Percentiles rank a stretch among this genome's conserved stretches.
Evolutionary conservation across 2,797 vertebrate genomes (phyloP).

Genomic region (Fundulus diaphanus): DNA sequence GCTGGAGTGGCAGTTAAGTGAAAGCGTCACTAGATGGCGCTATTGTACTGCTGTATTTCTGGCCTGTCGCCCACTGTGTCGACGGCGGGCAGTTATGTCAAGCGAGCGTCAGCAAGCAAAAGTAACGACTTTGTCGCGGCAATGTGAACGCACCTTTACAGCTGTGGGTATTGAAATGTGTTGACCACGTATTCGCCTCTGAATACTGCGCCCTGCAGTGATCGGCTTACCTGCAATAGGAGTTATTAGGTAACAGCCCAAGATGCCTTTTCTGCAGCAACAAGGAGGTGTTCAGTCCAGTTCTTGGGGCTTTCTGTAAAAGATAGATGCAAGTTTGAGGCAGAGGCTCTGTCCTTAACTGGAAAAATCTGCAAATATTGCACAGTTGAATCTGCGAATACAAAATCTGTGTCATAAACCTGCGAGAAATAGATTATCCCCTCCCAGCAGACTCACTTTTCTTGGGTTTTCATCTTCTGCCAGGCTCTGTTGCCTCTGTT

Average conservation of each 20-base stretch:
- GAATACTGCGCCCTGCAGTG: not conserved
- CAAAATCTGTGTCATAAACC: not conserved
- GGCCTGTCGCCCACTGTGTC: too few species aligned
- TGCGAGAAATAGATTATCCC: too few species aligned
- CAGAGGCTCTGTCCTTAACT: not conserved
- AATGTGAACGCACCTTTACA: too few species aligned
- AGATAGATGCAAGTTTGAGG: conserved; percentile 3
- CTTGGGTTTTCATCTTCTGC: conserved; percentile 85
- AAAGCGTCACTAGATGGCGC: too few species aligned
- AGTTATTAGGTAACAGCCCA: conserved; percentile 83
- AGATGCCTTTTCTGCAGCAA: conserved; percentile 89
- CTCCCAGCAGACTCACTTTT: conserved; percentile 77
- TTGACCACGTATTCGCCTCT: not conserved
- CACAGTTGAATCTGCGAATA: not conserved
- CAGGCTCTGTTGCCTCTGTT: conserved; percentile 84
- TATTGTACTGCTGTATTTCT: too few species aligned
- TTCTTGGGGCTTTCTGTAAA: conserved; percentile 85
- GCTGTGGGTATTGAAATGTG: conserved; percentile 34
- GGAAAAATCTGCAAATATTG: not conserved
- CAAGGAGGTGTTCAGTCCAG: conserved; percentile 85
- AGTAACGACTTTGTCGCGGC: too few species aligned
- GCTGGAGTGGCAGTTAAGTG: too few species aligned
- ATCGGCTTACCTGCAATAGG: conserved; percentile 88
- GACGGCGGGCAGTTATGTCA: too few species aligned
- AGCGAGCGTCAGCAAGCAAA: too few species aligned